phyloP scores from a whole-genome alignment of 2,113 vertebrate species.

The Siniperca chuatsi region DNA sequence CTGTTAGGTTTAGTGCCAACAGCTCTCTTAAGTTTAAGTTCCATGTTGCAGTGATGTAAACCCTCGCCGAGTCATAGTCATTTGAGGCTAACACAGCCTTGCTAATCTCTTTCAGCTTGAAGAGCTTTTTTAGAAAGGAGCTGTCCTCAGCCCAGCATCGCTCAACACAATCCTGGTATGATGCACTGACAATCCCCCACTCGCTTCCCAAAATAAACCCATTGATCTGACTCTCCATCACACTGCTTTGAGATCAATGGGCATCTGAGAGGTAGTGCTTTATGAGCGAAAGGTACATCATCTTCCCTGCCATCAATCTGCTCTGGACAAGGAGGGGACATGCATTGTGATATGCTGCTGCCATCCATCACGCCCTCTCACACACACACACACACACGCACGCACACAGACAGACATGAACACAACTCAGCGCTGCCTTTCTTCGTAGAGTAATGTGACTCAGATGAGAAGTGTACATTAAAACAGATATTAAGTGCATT shows the following conservation, averaged over 20 bases:
- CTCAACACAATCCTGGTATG: slow-evolving; percentile 62
- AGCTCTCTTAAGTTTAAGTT: not conserved
- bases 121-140: slow-evolving; percentile 49
- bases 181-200: slow-evolving; percentile 62
- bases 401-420: slow-evolving; percentile 16
- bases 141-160: slow-evolving; percentile 57
- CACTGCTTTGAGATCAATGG: slow-evolving; percentile 75
- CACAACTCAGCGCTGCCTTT: not conserved
- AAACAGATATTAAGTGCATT: slow-evolving; percentile 24
- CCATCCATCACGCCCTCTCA: slow-evolving; percentile 64
- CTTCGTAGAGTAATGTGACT: not conserved
- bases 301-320: slow-evolving; percentile 75
- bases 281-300: slow-evolving; percentile 74
- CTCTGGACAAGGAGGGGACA: slow-evolving; percentile 64
- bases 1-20: slow-evolving; percentile 8
- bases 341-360: slow-evolving; percentile 62
- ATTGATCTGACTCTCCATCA: slow-evolving; percentile 79
- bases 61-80: not conserved
- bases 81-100: slow-evolving; percentile 26
- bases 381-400: slow-evolving; percentile 14
- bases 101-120: slow-evolving; percentile 55
- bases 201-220: slow-evolving; percentile 77
- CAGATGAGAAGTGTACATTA: not conserved
- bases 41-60: not conserved
- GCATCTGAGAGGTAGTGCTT: slow-evolving; percentile 72